phyloP scores from a whole-genome alignment of 1,140 invertebrate genomes.

The Tenebrio molitor region DNA sequence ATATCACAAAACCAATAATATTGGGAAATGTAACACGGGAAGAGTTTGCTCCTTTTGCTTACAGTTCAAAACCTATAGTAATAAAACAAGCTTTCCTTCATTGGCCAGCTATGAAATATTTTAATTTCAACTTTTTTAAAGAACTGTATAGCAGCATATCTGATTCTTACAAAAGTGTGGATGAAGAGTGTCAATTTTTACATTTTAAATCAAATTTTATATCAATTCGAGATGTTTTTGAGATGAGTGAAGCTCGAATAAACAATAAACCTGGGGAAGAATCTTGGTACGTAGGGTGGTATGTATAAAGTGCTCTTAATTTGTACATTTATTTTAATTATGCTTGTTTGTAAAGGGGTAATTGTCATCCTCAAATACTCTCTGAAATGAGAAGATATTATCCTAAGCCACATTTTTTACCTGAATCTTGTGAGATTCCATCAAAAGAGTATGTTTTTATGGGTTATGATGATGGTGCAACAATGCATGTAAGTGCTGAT shows the following conservation, averaged over 20 bases:
- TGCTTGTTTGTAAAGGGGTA: slow-evolving; percentile 77
- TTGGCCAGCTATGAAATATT: slow-evolving; percentile 82
- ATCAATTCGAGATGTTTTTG: slow-evolving; percentile 83
- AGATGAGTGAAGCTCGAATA: slow-evolving; percentile 78
- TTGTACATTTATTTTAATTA: slow-evolving; percentile 6
- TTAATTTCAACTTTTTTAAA: slow-evolving; percentile 84
- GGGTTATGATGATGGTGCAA: slow-evolving; percentile 91
- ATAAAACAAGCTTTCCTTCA: slow-evolving; percentile 81
- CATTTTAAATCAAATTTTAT: slow-evolving; percentile 90
- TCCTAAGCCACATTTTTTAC: slow-evolving; percentile 87
- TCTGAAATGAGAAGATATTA: slow-evolving; percentile 85
- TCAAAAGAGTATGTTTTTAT: slow-evolving; percentile 95
- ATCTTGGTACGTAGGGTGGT: slow-evolving; percentile 95
- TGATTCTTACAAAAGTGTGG: slow-evolving; percentile 76
- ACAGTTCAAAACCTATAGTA: slow-evolving; percentile 85
- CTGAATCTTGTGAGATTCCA: slow-evolving; percentile 88
- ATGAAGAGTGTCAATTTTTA: slow-evolving; percentile 90
- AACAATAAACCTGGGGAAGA: slow-evolving; percentile 73
- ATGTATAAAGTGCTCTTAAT: slow-evolving; percentile 66
- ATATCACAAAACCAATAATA: slow-evolving; percentile 70
- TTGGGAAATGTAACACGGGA: slow-evolving; percentile 76
- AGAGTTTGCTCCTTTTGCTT: slow-evolving; percentile 79
- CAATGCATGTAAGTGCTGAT: slow-evolving; percentile 88
- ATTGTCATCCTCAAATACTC: slow-evolving; percentile 86
- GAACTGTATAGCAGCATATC: slow-evolving; percentile 77